Base-by-base conservation (phyloP, 2,113 vertebrate species). In the Prunella himalayana region DNA sequence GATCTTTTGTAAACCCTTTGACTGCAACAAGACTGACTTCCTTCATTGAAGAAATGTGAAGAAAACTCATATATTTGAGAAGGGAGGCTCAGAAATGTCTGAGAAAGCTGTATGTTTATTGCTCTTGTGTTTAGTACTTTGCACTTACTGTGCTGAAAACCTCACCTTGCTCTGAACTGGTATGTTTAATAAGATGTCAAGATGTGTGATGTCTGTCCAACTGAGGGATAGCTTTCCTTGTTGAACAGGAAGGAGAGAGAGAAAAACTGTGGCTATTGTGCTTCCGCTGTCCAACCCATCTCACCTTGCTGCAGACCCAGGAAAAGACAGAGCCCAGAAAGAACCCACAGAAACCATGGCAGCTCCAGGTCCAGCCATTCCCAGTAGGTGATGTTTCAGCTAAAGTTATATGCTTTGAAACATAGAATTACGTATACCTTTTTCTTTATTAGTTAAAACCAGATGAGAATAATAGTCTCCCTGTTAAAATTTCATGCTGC, bases 151-250 rank as follows among this genome's bases (percentile, higher is more conserved):
- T 65, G 24, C 69, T 91, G 66, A 66, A 64, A 63, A 57, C 10
- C 59, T 77, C 70, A 73, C 47, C 50, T 91, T 70, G 49, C 53
- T 82, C 76, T 92, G 83, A 95, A 84, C 64, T 87, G 41, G 16
- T 86, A 27, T 81, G 37, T 91, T 37, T 94, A 69, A 91, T 95
- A 83, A 94, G 83, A 84, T 94, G 76, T 95, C 37, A 71, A 94
- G 89, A 92, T 94, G 92, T 95, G 76, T 96, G 90, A 27, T 96
- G 61, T 90, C 85, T 89, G 0, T 77, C 94, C 93, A 75, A 97
- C 97, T 98, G 97, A 98, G 97, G 97, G 96, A 79, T 92, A 97
- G 97, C 97, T 98, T 98, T 98, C 97, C 97, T 98, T 97, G 94
- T 98, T 97, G 95, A 97, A 98, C 97, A 98, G 96, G 97, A 97